Base-by-base conservation (phyloP, 2,888 invertebrate species). In the Agonopterix subpropinquella region DNA sequence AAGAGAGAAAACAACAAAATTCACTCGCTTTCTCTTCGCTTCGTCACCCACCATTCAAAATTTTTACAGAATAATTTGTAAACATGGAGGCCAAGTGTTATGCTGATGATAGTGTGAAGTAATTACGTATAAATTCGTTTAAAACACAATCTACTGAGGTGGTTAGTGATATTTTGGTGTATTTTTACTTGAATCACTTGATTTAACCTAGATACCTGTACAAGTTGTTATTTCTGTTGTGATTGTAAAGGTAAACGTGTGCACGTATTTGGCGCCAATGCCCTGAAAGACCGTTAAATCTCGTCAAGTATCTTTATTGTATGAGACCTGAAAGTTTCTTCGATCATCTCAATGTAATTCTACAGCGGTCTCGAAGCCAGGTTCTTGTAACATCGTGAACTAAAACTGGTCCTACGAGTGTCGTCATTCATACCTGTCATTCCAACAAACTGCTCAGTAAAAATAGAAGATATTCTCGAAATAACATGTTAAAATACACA, bases 251-350 rank as follows among this genome's bases (percentile, higher is more conserved):
- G 85, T 73, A 81, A 87, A 87, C 88, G 88, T 87, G 87, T 81
- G 82, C 87, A 85, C 72, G 70, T 87, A 82, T 84, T 88, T 88
- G 85, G 88, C 88, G 88, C 88, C 88, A 88, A 88, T 77, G 82
- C 70, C 70, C 68, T 69, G 60, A 77, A 78, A 83, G 77, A 84
- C 88, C 88, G 87, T 88, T 88, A 84, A 36, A 47, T 13, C 11
- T 44, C 43, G 36, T 46, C 43, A 5, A 28, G 15, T 8, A 39
- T 39, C 39, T 39, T 9, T 39, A n/a, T 39, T 9, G 39, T 39
- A n/a, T 39, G 39, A n/a, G 9, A 39, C 9, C 9, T 39, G 39
- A n/a, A n/a, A n/a, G 2, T 9, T 39, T 39, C 9, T 39, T 39
- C 39, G 1, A 39, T 39, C n/a, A n/a, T 39, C 39, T 28, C 39